Base-by-base conservation (phyloP, 1,140 invertebrate genomes). In the Tribolium madens region DNA sequence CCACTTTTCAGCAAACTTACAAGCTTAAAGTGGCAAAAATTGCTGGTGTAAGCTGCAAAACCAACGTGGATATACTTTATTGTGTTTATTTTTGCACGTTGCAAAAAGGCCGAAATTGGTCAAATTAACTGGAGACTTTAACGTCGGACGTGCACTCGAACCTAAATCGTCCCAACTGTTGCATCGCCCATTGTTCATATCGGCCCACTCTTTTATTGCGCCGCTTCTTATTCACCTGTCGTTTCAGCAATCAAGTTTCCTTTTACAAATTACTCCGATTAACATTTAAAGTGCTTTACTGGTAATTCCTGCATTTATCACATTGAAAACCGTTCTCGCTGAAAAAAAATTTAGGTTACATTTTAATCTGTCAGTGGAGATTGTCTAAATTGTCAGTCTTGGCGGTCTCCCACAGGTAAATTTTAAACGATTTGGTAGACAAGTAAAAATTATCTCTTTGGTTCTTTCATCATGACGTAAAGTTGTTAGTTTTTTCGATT, bases 371-470 rank as follows among this genome's bases (percentile, higher is more conserved):
- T 64, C 57, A 64, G 57, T 33, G 12, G 12, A 33, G 31, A 64
- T 64, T 64, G 57, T 64, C 57, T 64, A 33, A 64, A 64, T 64
- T 64, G 57, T 64, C 57, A 64, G 57, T 64, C 57, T 18, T 15
- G 14, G 7, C 31, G 57, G 57, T 64, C 14, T 64, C 57, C 57
- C 31, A 64, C 57, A 64, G 57, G 10, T 64, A 33, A 64, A 64
- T 33, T 64, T 64, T 64, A 64, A 64, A 64, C 57, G 57, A 64
- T 36, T 64, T 26, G 26, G 21, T 33, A 64, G 57, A 64, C 57
- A 64, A 64, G 57, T 64, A 33, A 64, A 64, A 64, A 64, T 64
- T 64, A 64, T 64, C 57, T 64, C 57, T 64, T 64, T 64, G 13
- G 13, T 64, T 64, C 57, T 64, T 64, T 36, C 57, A 64, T 64